A percentile compares a stretch with the other conserved stretches of the same genome.
These are phyloP conservation scores for Germaria angustata DNA, from an alignment of 2,888 invertebrate species.

Conservation along the genomic window DNA sequence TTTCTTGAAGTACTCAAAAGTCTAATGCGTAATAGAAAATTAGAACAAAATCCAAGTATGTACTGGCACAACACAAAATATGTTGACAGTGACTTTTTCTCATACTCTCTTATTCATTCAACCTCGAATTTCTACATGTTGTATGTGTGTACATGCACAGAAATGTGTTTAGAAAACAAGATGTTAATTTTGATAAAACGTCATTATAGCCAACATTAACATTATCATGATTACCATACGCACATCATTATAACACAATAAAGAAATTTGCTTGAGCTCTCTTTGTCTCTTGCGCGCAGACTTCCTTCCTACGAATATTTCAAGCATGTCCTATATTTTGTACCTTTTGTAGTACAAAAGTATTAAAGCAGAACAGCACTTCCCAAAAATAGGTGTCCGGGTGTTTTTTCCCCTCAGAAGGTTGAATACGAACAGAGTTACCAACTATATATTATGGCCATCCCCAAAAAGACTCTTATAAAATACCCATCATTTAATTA, in stretches of 20 bases:
- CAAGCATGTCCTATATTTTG: not conserved
- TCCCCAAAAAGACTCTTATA: too few relatives aligned
- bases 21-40: conserved; percentile 32
- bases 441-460: too few relatives aligned
- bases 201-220: conserved; percentile 33
- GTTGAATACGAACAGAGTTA: not conserved
- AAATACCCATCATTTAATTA: too few relatives aligned
- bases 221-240: conserved; percentile 39
- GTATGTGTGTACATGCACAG: not conserved
- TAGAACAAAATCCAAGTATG: not conserved
- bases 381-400: not conserved
- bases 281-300: not conserved
- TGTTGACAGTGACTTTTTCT: not conserved
- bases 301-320: not conserved
- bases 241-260: conserved; percentile 39
- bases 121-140: too few relatives aligned
- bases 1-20: not conserved
- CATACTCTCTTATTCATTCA: not conserved
- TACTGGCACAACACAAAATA: conserved; percentile 10
- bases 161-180: not conserved
- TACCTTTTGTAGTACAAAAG: not conserved
- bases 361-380: not conserved
- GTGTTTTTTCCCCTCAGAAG: too few relatives aligned
- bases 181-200: conserved; percentile 34
- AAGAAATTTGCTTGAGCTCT: conserved; percentile 39